Evolutionary conservation across 2,888 invertebrate species (phyloP).

Genomic region (Drosophila anomalata): DNA sequence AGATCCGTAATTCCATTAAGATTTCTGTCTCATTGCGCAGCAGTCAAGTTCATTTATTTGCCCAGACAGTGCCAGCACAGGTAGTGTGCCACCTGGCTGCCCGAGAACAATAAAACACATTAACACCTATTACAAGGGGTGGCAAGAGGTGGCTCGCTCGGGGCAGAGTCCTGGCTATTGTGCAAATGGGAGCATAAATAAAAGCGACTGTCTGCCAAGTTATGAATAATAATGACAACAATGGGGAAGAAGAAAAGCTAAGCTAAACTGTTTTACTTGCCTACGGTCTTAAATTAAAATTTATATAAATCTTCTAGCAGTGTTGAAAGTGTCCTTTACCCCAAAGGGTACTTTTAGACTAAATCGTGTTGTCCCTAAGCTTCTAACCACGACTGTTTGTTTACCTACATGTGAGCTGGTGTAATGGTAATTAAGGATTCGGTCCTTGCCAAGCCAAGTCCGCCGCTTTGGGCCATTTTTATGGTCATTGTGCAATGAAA

Average conservation of each 20-base stretch:
- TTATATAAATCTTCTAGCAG: too few relatives aligned
- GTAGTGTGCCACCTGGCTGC: slow-evolving; percentile 37
- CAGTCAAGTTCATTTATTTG: slow-evolving; percentile 45
- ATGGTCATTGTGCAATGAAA: slow-evolving; percentile 68
- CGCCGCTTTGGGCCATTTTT: slow-evolving; percentile 65
- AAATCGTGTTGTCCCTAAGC: background rate
- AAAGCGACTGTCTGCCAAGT: slow-evolving; percentile 71
- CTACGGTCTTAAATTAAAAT: background rate
- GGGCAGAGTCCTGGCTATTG: slow-evolving; percentile 58
- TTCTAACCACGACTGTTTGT: slow-evolving; percentile 9
- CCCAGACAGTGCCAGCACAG: slow-evolving; percentile 7
- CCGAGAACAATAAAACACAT: slow-evolving; percentile 63
- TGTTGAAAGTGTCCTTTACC: too few relatives aligned
- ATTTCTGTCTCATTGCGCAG: slow-evolving; percentile 49
- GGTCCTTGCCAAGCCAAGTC: slow-evolving; percentile 49
- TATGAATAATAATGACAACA: slow-evolving; percentile 72
- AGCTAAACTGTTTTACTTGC: slow-evolving; percentile 27
- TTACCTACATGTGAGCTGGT: slow-evolving; percentile 12
- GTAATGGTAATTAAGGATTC: slow-evolving; percentile 70
- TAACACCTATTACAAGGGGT: slow-evolving; percentile 69
- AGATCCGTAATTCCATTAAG: slow-evolving; percentile 49
- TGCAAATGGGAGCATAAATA: slow-evolving; percentile 71
- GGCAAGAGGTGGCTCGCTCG: slow-evolving; percentile 11
- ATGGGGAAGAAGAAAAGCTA: slow-evolving; percentile 12
- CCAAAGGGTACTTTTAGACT: background rate